Base-by-base conservation (phyloP, 2,797 vertebrate genomes). In the Borostomias antarcticus region DNA sequence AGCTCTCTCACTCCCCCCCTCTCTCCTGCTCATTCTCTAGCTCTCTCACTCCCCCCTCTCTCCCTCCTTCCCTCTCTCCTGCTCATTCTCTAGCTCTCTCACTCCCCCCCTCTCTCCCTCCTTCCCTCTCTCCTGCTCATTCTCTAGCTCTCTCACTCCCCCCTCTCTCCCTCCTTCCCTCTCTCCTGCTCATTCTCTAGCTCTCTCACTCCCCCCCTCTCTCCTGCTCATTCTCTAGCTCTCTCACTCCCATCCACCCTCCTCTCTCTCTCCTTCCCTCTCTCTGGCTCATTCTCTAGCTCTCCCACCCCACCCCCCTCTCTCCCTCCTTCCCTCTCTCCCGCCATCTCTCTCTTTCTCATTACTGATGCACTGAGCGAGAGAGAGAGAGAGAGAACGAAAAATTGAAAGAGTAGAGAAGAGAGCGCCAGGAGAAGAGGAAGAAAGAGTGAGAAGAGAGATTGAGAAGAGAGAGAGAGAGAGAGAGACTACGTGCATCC, bases 311-410 rank as follows among this genome's bases (percentile, higher is more conserved):
- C 52, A 17, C 15, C 28, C 2, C 19, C 7, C 40, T 10, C 72
- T 78, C 82, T 82, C 74, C 64, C 73, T 58, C 76, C 60, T 76
- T 52, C 71, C 40, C 83, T 53, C 64, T n/a, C n/a, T n/a, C n/a
- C n/a, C n/a, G n/a, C n/a, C n/a, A n/a, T n/a, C n/a, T n/a, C 82
- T 78, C 54, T 86, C 73, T 58, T 62, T 88, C 87, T 90, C 87
- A 89, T 92, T 90, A 90, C 84, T 83, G 78, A 80, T 79, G 87
- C 79, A 77, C 74, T 70, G 69, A 72, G 17, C 56, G 67, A 26
- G 65, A 23, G 32, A 26, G 76, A 70, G 69, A 72, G 17, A 60
- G 67, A 26, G 65, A 23, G 32, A 26, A 26, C 62, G 40, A 33
- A 32, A 57, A n/a, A 3, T 7, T 17, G 13, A 29, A 30, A 19